Conservation (phyloP, 2,888 invertebrate genomes). For the Andricus curvator region DNA sequence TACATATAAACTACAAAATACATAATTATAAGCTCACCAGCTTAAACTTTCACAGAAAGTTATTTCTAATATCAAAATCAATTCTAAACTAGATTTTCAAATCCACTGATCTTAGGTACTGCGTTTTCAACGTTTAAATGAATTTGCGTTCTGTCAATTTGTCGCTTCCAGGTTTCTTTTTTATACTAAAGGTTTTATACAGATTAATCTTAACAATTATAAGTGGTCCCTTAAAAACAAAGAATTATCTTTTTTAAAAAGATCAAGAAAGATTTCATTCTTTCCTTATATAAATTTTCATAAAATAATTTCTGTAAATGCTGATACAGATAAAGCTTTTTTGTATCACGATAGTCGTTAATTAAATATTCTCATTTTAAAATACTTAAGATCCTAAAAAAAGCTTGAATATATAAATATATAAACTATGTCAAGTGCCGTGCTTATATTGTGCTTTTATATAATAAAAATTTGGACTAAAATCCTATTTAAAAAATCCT, state of each 20-base stretch:
- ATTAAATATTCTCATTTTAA: constrained; percentile 21
- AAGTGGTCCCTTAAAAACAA: constrained; percentile 7
- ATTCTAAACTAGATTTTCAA: background rate
- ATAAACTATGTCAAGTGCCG: background rate
- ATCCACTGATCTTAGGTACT: too few relatives aligned
- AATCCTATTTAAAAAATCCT: background rate
- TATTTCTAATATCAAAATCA: background rate
- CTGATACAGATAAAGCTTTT: background rate
- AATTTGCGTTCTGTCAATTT: background rate
- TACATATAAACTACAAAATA: background rate
- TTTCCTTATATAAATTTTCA: background rate
- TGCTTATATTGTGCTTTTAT: background rate
- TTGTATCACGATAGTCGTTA: background rate
- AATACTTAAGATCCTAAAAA: background rate
- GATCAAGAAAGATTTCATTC: background rate
- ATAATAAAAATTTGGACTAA: background rate
- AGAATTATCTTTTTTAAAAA: background rate
- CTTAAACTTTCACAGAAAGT: constrained; percentile 21
- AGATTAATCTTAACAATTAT: background rate
- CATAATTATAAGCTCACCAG: background rate
- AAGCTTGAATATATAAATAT: background rate
- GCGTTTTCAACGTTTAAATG: too few relatives aligned
- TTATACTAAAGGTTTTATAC: background rate
- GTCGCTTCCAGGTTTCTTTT: background rate
- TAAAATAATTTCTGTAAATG: background rate